Conservation (phyloP, 2,797 vertebrate genomes). For the Halcyon chelicuti region DNA sequence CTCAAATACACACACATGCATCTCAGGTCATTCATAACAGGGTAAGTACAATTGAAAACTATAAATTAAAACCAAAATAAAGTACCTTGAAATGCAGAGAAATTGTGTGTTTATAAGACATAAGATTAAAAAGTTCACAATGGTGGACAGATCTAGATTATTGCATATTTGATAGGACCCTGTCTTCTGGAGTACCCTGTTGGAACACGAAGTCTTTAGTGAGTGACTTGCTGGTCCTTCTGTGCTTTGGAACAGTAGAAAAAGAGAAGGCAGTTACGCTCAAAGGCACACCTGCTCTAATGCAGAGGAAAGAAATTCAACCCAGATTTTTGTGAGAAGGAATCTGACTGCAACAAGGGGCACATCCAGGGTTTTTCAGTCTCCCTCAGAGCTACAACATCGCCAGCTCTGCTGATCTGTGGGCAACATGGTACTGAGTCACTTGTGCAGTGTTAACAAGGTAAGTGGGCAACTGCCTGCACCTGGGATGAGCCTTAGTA, state of each 20-base stretch:
- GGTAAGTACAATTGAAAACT: neutral
- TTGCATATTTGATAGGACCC: neutral
- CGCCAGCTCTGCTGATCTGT: neutral
- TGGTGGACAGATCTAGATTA: neutral
- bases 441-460: accelerated
- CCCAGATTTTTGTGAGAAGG: neutral
- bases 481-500: neutral
- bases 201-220: neutral
- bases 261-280: neutral
- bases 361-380: neutral
- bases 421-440: too few relatives aligned
- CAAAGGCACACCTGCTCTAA: neutral
- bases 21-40: neutral
- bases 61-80: neutral
- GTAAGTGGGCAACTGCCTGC: neutral
- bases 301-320: neutral
- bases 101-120: neutral
- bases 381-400: neutral
- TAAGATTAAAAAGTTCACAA: neutral
- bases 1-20: neutral
- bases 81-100: neutral
- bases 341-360: neutral
- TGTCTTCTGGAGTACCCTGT: neutral
- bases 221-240: neutral
- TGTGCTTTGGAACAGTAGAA: neutral